Conservation (phyloP, 2,797 vertebrate genomes). For the Coccyzus lansbergi region DNA sequence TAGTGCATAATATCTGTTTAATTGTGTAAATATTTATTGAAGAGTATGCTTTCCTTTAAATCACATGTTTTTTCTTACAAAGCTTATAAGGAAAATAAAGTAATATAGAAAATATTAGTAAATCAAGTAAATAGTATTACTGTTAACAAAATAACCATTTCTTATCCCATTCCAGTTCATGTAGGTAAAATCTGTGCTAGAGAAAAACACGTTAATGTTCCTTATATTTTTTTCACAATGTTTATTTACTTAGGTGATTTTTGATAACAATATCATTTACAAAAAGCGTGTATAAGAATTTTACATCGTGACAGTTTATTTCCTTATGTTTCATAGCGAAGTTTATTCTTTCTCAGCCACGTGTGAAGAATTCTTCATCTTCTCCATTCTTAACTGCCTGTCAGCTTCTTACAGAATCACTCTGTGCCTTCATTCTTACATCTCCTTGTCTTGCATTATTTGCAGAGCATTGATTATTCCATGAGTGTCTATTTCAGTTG, state of each 20-base stretch:
- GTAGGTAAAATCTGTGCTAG: not conserved
- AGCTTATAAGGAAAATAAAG: not conserved
- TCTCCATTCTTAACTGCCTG: not conserved
- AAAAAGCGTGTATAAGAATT: not conserved
- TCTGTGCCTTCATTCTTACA: rapidly evolving
- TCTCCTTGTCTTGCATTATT: not conserved
- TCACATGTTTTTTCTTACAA: not conserved
- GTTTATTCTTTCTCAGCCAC: not conserved
- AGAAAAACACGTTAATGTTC: not conserved
- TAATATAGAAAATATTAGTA: not conserved
- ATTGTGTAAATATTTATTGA: not conserved
- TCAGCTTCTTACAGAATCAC: not conserved
- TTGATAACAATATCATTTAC: not conserved
- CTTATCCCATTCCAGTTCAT: not conserved
- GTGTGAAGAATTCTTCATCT: not conserved
- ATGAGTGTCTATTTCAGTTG: too few species aligned
- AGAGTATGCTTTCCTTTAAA: not conserved
- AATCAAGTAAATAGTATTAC: not conserved
- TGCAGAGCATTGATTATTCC: too few species aligned
- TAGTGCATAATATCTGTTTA: not conserved
- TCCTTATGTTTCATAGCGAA: not conserved
- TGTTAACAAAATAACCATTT: not conserved
- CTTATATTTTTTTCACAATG: not conserved
- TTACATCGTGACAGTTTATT: not conserved
- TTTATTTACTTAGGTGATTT: not conserved